A percentile compares a stretch with the other conserved stretches of the same genome.
phyloP scores from a whole-genome alignment of 2,797 vertebrate species.

The Spheniscus humboldti region DNA sequence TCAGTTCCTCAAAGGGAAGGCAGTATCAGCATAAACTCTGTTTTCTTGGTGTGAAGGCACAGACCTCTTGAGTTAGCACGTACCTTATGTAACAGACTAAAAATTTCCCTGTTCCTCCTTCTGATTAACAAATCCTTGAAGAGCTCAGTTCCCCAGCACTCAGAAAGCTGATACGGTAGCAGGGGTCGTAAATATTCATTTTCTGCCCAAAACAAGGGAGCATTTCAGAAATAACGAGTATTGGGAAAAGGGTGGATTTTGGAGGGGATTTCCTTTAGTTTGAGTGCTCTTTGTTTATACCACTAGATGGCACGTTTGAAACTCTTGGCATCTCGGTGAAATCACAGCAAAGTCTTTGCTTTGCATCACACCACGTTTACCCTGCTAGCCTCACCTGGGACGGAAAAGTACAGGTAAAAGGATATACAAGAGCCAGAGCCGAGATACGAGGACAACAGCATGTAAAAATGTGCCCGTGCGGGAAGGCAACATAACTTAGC shows the following conservation, averaged over 20 bases:
- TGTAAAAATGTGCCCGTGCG: not conserved
- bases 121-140: not conserved
- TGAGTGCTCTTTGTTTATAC: not conserved
- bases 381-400: not conserved
- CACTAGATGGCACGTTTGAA: conserved; percentile 53
- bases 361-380: not conserved
- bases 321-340: not conserved
- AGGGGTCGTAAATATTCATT: not conserved
- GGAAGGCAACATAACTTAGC: rapidly evolving
- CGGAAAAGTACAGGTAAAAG: conserved; percentile 52
- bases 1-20: not conserved
- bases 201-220: not conserved
- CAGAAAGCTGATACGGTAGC: not conserved
- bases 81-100: not conserved
- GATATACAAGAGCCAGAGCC: not conserved
- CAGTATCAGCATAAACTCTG: not conserved
- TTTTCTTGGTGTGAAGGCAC: not conserved
- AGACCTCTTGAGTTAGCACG: not conserved
- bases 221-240: not conserved
- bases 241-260: not conserved
- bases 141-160: not conserved
- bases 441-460: not conserved
- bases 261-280: not conserved
- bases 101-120: not conserved
- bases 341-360: not conserved